Conservation (phyloP, 2,888 invertebrate species). For the Polymixis lichenea region DNA sequence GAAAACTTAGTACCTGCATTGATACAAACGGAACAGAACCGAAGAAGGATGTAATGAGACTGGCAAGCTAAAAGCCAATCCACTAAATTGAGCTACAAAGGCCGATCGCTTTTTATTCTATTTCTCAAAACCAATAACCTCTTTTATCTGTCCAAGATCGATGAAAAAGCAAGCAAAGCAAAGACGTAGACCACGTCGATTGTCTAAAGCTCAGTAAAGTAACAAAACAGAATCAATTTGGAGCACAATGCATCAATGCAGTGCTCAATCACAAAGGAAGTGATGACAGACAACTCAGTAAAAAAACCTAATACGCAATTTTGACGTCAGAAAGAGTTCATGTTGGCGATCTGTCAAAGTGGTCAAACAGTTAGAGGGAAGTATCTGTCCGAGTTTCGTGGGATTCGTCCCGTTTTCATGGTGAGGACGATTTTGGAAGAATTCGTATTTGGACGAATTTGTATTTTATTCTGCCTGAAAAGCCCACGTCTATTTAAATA, state of each 20-base stretch:
- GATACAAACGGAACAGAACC: constrained; percentile 6
- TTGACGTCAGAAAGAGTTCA: constrained; percentile 87
- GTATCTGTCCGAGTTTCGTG: constrained; percentile 40
- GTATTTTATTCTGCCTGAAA: neutral
- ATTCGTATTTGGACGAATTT: too few relatives aligned
- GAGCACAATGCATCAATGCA: constrained; percentile 84
- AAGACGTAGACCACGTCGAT: constrained; percentile 66
- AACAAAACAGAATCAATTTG: constrained; percentile 80
- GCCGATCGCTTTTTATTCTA: constrained; percentile 33
- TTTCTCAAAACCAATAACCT: constrained; percentile 63
- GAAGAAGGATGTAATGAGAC: constrained; percentile 31
- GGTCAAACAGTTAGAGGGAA: constrained; percentile 80
- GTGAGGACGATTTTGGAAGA: neutral
- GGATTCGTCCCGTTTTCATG: constrained; percentile 34
- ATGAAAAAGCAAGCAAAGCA: constrained; percentile 59
- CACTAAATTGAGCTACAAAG: constrained; percentile 45
- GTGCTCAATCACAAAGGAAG: constrained; percentile 88
- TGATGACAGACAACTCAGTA: constrained; percentile 88
- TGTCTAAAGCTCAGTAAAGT: constrained; percentile 79
- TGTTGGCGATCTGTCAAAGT: constrained; percentile 90
- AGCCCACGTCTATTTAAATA: constrained; percentile 8
- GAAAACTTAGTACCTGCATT: neutral
- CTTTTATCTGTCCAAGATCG: constrained; percentile 60
- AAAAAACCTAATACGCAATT: constrained; percentile 90
- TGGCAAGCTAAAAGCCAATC: constrained; percentile 30